These are phyloP conservation scores for Aplysia californica DNA, from an alignment of 1,140 invertebrate species.

Conservation along the genomic window DNA sequence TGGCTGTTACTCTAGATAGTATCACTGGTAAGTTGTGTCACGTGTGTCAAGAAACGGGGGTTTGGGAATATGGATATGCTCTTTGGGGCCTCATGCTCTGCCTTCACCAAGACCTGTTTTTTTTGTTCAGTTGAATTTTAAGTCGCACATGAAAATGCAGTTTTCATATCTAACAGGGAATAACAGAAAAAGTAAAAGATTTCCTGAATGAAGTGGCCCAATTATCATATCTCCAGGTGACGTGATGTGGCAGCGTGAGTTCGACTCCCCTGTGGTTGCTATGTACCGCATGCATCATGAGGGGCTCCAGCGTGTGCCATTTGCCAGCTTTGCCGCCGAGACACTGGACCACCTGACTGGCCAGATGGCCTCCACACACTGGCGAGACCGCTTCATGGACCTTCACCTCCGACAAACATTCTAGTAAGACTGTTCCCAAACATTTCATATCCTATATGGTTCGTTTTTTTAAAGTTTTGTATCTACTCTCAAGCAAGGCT, in stretches of 20 bases:
- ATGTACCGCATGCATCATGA: slow-evolving; percentile 84
- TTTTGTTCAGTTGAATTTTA: no score
- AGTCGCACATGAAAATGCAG: no score
- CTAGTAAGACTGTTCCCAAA: slow-evolving; percentile 63
- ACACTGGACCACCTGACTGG: slow-evolving; percentile 79
- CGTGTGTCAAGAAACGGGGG: no score
- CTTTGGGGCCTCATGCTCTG: no score
- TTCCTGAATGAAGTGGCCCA: no score
- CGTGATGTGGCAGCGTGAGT: slow-evolving; percentile 87
- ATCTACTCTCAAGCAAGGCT: no score
- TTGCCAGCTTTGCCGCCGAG: slow-evolving; percentile 88
- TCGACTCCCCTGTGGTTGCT: slow-evolving; percentile 90
- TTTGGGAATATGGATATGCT: no score
- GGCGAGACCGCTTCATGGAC: slow-evolving; percentile 58
- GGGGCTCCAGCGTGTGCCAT: slow-evolving; percentile 86
- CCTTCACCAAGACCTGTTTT: no score
- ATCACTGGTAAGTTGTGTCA: slow-evolving; percentile 65
- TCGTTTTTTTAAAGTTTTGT: not conserved
- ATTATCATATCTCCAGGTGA: slow-evolving; percentile 76
- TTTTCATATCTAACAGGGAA: no score
- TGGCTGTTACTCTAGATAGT: slow-evolving; percentile 77
- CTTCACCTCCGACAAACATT: slow-evolving; percentile 58
- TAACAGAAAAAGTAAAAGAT: no score
- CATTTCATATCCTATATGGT: not conserved
- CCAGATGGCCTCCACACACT: slow-evolving; percentile 55